Base-by-base conservation (phyloP, 1,140 invertebrate species). In the Pantala flavescens region DNA sequence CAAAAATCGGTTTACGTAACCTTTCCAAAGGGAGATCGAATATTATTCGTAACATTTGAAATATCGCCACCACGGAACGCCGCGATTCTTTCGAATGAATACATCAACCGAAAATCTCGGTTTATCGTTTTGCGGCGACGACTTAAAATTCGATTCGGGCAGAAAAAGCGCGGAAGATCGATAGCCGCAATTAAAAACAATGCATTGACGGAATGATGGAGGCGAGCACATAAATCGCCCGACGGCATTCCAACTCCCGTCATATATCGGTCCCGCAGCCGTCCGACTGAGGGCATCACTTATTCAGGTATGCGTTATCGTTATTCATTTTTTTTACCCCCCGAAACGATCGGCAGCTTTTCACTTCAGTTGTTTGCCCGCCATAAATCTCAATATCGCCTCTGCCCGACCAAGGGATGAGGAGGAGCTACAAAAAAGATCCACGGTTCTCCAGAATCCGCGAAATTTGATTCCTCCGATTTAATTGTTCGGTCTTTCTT, bases 241-340 rank as follows among this genome's bases (percentile, higher is more conserved):
- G 12, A 7, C 49, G 12, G 49, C 49, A 63, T 63, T 63, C 49
- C 3, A 63, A 63, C 3, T 63, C 49, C 49, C n/a, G 49, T 63
- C 49, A 63, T 63, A n/a, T n/a, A 63, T 63, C 49, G n/a, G 28
- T 36, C 28, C 49, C 49, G 49, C 49, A 16, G 49, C 49, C 49
- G 49, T 63, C 49, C 49, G 49, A 63, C 16, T 1, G 49, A 63
- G 49, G n/a, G 49, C 49, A 63, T 63, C 49, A 63, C 49, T 63
- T 63, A 63, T 63, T 63, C 49, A 63, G 49, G 49, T 63, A 63
- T 21, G 49, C 49, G 12, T 63, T 63, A 63, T 63, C 49, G n/a
- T 63, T 63, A 63, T 63, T 63, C 49, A 63, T 63, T 63, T 63
- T 63, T 63, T 63, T 3, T n/a, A n/a, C n/a, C 43, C 49, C 14